Base-by-base conservation (phyloP, 2,888 invertebrate species). In the Lymantria dispar region DNA sequence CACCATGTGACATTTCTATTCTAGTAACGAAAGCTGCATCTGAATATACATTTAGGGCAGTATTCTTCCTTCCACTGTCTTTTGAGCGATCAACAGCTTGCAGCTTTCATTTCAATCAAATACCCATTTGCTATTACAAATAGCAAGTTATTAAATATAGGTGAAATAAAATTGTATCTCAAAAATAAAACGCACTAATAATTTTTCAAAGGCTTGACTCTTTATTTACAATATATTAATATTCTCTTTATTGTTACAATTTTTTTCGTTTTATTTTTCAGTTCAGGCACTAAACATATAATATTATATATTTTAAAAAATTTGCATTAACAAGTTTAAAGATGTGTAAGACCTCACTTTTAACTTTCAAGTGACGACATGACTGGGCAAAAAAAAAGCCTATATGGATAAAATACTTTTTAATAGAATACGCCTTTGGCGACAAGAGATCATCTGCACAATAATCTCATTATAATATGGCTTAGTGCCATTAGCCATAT, bases 161-260 rank as follows among this genome's bases (percentile, higher is more conserved):
- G 5, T 22, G 9, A 8, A 33, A 7, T 33, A 33, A 13, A 8
- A 38, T 38, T 38, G n/a, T 12, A 8, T 38, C 22, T 38, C 8
- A 13, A 12, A 22, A 29, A 42, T 38, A 29, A 42, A 42, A 22
- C n/a, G 29, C 22, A 3, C 13, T 15, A 3, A 41, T 10, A 10
- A 41, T 8, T 71, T 74, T 75, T 72, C n/a, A 76, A 62, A 78
- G 33, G 8, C 76, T 80, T 75, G 68, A 80, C 73, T 76, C 80
- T 86, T 89, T 89, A 88, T 90, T 89, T 90, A 90, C 89, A 90
- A 90, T 88, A 91, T 89, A 89, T 87, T 89, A 85, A 85, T 89
- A 87, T 88, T 83, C 82, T 88, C 84, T 88, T 79, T 38, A 41
- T 47, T 80, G 76, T 77, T 71, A 73, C 70, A 47, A 31, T 47